Percentiles rank a stretch among this genome's conserved stretches.
Evolutionary conservation across 2,888 invertebrate species (phyloP).

Genomic region (Synanthedon myopaeformis): DNA sequence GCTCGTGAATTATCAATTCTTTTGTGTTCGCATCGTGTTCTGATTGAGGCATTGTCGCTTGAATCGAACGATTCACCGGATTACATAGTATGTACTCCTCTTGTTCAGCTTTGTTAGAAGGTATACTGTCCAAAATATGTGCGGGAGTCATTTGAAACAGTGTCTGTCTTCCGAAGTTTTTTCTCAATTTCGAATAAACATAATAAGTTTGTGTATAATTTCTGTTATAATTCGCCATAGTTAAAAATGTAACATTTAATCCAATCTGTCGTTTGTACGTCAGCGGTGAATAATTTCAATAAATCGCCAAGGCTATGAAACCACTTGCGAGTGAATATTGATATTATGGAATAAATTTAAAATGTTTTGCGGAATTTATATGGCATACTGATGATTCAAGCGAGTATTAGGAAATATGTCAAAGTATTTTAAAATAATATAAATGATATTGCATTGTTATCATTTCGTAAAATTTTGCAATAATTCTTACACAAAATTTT

Average conservation of each 20-base stretch:
- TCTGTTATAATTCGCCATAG: not conserved
- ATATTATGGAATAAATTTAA: too few species aligned
- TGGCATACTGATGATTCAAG: too few species aligned
- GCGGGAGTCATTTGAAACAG: slow-evolving; percentile 54
- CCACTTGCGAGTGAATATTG: not conserved
- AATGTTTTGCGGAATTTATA: too few species aligned
- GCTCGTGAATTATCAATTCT: slow-evolving; percentile 66
- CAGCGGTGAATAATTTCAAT: not conserved
- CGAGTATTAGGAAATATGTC: too few species aligned
- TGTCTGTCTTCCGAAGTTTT: slow-evolving; percentile 60
- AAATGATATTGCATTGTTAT: too few species aligned
- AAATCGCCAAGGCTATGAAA: slow-evolving; percentile 42
- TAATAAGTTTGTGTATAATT: slow-evolving; percentile 39
- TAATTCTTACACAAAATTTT: too few species aligned
- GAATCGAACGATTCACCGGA: slow-evolving; percentile 60
- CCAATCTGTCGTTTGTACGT: not conserved
- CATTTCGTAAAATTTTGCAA: too few species aligned
- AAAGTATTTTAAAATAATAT: too few species aligned
- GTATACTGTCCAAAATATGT: slow-evolving; percentile 49
- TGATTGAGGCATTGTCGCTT: slow-evolving; percentile 54
- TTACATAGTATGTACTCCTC: slow-evolving; percentile 58
- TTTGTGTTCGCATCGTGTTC: slow-evolving; percentile 72
- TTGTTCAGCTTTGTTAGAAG: slow-evolving; percentile 42
- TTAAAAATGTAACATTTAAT: slow-evolving; percentile 7
- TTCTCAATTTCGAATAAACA: slow-evolving; percentile 60